phyloP scores from a whole-genome alignment of 2,797 vertebrate genomes.

The Chiropotes sagulatus region DNA sequence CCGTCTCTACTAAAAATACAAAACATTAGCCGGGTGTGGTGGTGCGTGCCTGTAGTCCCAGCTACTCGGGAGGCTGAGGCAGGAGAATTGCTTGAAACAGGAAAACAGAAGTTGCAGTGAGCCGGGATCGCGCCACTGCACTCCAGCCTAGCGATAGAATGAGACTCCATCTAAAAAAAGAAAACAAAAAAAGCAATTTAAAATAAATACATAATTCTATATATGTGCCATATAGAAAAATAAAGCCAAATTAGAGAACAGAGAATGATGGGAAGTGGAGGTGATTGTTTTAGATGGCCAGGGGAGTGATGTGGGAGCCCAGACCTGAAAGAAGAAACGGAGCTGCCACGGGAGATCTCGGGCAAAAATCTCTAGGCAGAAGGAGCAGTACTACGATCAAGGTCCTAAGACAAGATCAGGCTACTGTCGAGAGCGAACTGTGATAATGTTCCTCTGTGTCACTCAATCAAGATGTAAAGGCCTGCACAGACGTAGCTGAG shows the following conservation, averaged over 20 bases:
- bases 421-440: fast-evolving
- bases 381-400: fast-evolving
- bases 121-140: fast-evolving
- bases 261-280: background rate
- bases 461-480: background rate
- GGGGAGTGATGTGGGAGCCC: background rate
- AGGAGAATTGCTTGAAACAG: no score
- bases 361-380: fast-evolving
- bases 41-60: no score
- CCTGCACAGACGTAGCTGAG: background rate
- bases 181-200: background rate
- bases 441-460: background rate
- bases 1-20: no score
- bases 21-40: no score
- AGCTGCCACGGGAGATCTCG: background rate
- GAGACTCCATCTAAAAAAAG: background rate
- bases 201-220: background rate
- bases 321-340: background rate
- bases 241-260: background rate
- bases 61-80: no score
- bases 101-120: no score
- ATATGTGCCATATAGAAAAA: background rate
- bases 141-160: no score
- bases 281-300: background rate
- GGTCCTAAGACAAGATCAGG: background rate